Percentiles rank a stretch among this genome's conserved stretches.
phyloP scores from a whole-genome alignment of 1,140 invertebrate genomes.

The Drosophila seguyi region DNA sequence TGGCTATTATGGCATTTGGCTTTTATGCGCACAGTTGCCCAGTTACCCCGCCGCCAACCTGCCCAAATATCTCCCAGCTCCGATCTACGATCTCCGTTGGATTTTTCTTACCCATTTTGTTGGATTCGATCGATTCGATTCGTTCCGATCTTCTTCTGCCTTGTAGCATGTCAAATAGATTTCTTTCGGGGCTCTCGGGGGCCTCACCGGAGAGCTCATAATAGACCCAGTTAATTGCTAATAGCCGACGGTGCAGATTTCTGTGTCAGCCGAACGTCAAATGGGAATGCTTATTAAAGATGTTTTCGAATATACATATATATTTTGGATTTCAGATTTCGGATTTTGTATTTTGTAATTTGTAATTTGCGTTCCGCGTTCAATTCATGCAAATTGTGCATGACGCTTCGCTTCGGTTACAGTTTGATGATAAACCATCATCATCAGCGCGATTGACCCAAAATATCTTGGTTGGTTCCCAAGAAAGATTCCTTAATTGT shows the following conservation, averaged over 20 bases:
- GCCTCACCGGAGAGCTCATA: conserved; percentile 61
- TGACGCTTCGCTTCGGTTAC: conserved; percentile 78
- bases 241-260: conserved; percentile 83
- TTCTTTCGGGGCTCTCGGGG: conserved; percentile 49
- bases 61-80: conserved; percentile 11
- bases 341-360: conserved; percentile 31
- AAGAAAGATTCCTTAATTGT: conserved; percentile 63
- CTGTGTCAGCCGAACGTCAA: conserved; percentile 78
- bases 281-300: conserved; percentile 77
- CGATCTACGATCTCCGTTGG: neutral
- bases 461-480: conserved; percentile 62
- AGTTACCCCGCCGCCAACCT: conserved; percentile 5
- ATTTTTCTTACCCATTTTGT: conserved; percentile 35
- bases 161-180: conserved; percentile 82
- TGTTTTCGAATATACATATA: conserved; percentile 47
- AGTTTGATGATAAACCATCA: conserved; percentile 72
- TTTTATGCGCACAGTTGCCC: conserved; percentile 76
- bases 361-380: conserved; percentile 76
- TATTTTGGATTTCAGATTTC: conserved; percentile 13
- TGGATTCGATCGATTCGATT: conserved; percentile 64
- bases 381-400: conserved; percentile 79
- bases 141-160: conserved; percentile 83
- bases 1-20: conserved; percentile 83
- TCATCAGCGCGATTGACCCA: conserved; percentile 64
- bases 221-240: conserved; percentile 84